Percentiles rank a stretch among this genome's conserved stretches.
Evolutionary conservation across 2,113 vertebrate genomes (phyloP).

Genomic region (Ailurus styani): DNA sequence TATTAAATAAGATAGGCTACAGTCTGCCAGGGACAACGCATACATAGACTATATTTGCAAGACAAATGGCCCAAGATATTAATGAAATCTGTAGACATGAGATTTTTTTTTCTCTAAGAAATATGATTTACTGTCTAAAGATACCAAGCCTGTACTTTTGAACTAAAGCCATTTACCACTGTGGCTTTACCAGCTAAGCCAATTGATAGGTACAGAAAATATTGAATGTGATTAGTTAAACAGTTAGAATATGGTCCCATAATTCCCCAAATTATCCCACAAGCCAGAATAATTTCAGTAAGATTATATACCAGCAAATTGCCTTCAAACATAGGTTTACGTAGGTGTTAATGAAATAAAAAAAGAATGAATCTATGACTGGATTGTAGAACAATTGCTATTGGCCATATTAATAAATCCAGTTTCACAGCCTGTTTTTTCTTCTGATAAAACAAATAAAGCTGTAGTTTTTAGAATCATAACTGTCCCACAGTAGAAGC

Average conservation of each 20-base stretch:
- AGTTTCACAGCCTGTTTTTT: not conserved
- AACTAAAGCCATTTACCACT: not conserved
- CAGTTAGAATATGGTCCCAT: not conserved
- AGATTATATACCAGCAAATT: not conserved
- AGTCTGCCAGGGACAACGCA: not conserved
- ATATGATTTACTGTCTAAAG: not conserved
- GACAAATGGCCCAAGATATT: not conserved
- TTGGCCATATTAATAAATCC: not conserved
- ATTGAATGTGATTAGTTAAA: not conserved
- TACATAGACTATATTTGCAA: not conserved
- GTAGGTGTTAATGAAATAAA: not conserved
- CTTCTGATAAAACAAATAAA: not conserved
- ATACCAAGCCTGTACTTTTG: not conserved
- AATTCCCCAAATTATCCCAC: not conserved
- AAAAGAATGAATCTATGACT: not conserved
- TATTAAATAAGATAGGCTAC: not conserved
- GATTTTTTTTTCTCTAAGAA: not conserved
- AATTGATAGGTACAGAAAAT: not conserved
- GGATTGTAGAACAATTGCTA: not conserved
- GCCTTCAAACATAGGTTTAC: not conserved
- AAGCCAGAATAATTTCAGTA: not conserved
- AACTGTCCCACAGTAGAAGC: not conserved
- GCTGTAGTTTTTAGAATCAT: not conserved
- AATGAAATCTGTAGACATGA: not conserved
- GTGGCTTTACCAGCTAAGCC: not conserved